These are phyloP conservation scores for Laodelphax striatellus DNA, from an alignment of 1,140 invertebrate species.

Conservation along the genomic window DNA sequence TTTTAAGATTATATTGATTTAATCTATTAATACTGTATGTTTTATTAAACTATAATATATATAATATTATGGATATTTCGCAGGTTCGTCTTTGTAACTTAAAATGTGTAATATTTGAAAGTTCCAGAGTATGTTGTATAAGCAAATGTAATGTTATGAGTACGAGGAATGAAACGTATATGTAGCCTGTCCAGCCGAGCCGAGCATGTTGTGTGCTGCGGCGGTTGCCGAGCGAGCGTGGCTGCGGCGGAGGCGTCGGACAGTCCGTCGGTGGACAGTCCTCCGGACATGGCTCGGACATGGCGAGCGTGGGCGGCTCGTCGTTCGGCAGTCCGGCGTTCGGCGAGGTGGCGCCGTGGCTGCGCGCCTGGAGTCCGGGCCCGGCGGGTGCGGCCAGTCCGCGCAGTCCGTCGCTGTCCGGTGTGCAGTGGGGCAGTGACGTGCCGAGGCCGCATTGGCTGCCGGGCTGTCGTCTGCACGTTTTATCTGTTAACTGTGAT, in stretches of 20 bases:
- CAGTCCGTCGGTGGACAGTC: constrained; percentile 9
- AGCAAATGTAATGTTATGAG: too few relatives aligned
- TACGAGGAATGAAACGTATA: too few relatives aligned
- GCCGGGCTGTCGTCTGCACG: neutral
- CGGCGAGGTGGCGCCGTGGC: neutral
- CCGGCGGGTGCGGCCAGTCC: neutral
- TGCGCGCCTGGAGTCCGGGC: neutral
- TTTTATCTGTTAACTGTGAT: too few relatives aligned
- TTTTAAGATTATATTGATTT: too few relatives aligned
- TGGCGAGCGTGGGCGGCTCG: neutral
- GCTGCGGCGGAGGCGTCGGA: neutral
- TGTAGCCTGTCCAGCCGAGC: too few relatives aligned
- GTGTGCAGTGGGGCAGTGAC: constrained; percentile 4
- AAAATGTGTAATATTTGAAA: too few relatives aligned
- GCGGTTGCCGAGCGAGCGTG: neutral
- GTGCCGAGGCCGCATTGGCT: neutral
- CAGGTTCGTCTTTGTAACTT: too few relatives aligned
- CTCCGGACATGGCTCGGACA: neutral
- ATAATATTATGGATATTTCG: too few relatives aligned
- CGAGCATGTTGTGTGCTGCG: too few relatives aligned
- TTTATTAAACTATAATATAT: too few relatives aligned
- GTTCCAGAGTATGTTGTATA: too few relatives aligned
- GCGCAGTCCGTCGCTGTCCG: constrained; percentile 1
- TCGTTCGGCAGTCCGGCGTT: neutral
- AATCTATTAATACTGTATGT: too few relatives aligned